Evolutionary conservation across 2,888 invertebrate species (phyloP), one percentile per base, ranked within the genome.

Genomic region (Athrips mouffetella): DNA sequence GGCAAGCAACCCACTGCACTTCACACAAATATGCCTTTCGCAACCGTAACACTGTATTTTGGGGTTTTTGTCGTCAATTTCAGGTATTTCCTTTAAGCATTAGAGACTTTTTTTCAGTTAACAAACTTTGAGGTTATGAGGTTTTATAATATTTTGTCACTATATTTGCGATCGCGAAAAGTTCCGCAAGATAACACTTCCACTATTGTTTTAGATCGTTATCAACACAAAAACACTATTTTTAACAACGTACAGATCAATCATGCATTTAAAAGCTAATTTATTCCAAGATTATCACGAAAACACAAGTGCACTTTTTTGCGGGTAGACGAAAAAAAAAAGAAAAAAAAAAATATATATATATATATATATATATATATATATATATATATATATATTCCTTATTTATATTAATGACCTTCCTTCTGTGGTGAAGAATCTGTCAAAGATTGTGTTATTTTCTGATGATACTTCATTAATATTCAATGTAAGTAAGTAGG

Each of bases 1-100:
- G 11, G 44, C 44, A 15, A 44, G 44, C 44, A 44, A 44, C 44
- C 44, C 44, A 44, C 44, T 44, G 15, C 44, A 44, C 18, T 44
- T 44, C 30, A 44, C 44, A 44, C 44, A 44, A 25, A 29, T 44
- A 8, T 30, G 29, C 30, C 44, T 44, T 16, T 44, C 44, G 21
- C 44, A 44, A 18, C 44, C 30, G 30, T 44, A 25, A 30, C 44
- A 44, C 44, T 29, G 3, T 29, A 44, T 30, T 44, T 29, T 30
- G n/a, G 44, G 44, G 25, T 44, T 44, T 44, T 44, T 30, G n/a
- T 41, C 41, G 27, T 41, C 41, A 15, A 39, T 47, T 27, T 47
- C 3, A 15, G 40, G 40, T 10, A 40, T 33, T 25, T 15, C 29
- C n/a, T 44, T 44, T 7, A 11, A 29, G 18, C 44, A 44, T 30